These are phyloP conservation scores for Kryptolebias marmoratus DNA, from an alignment of 2,113 vertebrate genomes.

Conservation along the genomic window DNA sequence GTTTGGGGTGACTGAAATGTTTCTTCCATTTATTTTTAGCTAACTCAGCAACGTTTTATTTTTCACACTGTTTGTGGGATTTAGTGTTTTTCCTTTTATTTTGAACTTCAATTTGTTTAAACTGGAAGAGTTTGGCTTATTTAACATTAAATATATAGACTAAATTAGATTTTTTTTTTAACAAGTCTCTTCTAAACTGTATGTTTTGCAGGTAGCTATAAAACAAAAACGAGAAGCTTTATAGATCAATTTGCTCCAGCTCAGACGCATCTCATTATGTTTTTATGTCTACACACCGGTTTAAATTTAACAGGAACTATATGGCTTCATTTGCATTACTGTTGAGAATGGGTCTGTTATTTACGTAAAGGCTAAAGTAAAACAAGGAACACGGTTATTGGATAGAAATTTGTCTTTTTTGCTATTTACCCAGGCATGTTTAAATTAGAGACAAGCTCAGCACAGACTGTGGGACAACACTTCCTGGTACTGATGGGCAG, in stretches of 20 bases:
- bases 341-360: neutral
- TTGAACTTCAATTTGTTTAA: neutral
- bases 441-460: neutral
- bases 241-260: neutral
- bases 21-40: neutral
- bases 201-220: neutral
- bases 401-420: neutral
- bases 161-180: too few relatives aligned
- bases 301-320: neutral
- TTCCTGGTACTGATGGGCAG: too few relatives aligned
- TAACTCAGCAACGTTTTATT: too few relatives aligned
- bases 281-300: neutral
- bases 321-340: neutral
- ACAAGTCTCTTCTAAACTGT: neutral
- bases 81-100: neutral
- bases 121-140: neutral
- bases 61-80: too few relatives aligned
- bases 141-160: neutral
- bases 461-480: neutral
- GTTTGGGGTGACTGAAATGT: neutral
- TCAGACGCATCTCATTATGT: neutral
- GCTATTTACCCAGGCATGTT: neutral
- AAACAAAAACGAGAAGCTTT: neutral
- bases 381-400: too few relatives aligned
- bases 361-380: too few relatives aligned